Percentiles rank a stretch among this genome's conserved stretches.
Evolutionary conservation across 2,113 vertebrate species (phyloP).

Genomic region (Mastomys coucha): DNA sequence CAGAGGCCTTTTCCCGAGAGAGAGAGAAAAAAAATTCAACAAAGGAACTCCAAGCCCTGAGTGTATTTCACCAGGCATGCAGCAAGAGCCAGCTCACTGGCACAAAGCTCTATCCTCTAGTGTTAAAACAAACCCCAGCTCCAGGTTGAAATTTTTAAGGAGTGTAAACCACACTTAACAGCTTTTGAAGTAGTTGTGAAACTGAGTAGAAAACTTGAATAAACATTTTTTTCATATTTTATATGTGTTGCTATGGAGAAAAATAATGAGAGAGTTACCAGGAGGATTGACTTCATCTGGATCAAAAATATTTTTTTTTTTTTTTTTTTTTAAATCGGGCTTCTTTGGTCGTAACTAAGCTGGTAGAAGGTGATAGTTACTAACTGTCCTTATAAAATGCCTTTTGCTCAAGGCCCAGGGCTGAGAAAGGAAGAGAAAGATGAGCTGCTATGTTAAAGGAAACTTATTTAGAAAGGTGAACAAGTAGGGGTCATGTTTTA

Average conservation of each 20-base stretch:
- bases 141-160: conserved; percentile 49
- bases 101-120: background rate
- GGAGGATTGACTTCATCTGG: conserved; percentile 60
- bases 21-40: conserved; percentile 5
- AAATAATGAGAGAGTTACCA: conserved; percentile 54
- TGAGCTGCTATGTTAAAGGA: background rate
- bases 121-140: conserved; percentile 38
- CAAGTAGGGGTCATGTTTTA: background rate
- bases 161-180: conserved; percentile 32
- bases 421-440: background rate
- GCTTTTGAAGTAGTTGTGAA: conserved; percentile 60
- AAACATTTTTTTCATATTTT: conserved; percentile 69
- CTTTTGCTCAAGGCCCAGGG: background rate
- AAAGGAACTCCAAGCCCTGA: conserved; percentile 36
- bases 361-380: background rate
- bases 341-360: background rate
- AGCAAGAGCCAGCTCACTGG: background rate
- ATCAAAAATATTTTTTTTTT: conserved; percentile 9
- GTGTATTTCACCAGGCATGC: conserved; percentile 43
- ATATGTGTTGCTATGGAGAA: conserved; percentile 42
- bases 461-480: background rate
- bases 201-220: conserved; percentile 42
- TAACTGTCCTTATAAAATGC: background rate
- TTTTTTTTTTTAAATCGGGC: background rate
- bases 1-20: conserved; percentile 50